Conservation (phyloP, 2,797 vertebrate genomes). For the Okamejei kenojei region DNA sequence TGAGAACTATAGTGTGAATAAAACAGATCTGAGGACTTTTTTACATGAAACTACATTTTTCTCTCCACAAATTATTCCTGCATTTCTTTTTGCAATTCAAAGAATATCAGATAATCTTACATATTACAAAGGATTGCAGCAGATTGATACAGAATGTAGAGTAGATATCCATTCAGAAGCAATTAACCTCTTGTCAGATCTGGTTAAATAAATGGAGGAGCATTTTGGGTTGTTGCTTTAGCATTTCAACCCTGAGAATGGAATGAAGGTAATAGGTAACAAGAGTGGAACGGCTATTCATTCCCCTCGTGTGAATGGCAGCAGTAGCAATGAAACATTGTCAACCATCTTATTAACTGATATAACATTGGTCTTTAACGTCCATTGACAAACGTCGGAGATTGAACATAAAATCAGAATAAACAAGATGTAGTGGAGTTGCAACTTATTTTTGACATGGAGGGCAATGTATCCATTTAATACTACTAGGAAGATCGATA, state of each 20-base stretch:
- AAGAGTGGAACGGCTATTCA: not conserved
- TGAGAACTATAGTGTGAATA: not conserved
- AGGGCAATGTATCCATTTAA: not conserved
- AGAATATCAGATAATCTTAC: not conserved
- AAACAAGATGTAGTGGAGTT: not conserved
- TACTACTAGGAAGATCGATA: too few species aligned
- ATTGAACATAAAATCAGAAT: not conserved
- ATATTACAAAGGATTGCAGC: not conserved
- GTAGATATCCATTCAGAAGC: not conserved
- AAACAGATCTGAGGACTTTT: not conserved
- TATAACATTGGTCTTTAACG: not conserved
- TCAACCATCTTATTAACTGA: not conserved
- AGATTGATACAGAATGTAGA: not conserved
- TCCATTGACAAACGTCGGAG: not conserved
- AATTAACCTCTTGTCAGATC: not conserved
- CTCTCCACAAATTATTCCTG: not conserved
- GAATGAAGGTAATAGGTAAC: not conserved
- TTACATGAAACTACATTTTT: not conserved
- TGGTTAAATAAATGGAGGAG: not conserved
- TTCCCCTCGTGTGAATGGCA: not conserved
- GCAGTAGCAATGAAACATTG: not conserved
- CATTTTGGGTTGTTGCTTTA: not conserved
- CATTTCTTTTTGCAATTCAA: not conserved
- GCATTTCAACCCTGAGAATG: not conserved
- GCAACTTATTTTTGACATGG: not conserved